phyloP scores from a whole-genome alignment of 2,113 vertebrate species.

The Melozone crissalis region DNA sequence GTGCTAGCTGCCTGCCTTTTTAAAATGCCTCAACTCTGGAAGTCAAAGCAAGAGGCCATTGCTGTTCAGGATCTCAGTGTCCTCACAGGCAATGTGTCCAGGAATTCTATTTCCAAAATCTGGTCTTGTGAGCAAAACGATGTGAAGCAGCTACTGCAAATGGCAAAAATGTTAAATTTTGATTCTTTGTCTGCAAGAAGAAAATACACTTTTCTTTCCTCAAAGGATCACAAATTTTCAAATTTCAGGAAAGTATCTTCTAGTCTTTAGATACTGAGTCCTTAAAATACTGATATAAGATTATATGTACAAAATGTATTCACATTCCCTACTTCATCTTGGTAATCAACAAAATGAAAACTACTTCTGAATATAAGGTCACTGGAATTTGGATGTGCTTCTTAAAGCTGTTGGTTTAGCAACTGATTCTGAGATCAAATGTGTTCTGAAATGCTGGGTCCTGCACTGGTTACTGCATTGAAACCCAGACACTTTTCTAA shows the following conservation, averaged over 20 bases:
- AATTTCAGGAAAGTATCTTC: not conserved
- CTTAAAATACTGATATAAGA: not conserved
- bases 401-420: not conserved
- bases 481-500: not conserved
- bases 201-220: not conserved
- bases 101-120: not conserved
- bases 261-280: not conserved
- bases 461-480: not conserved
- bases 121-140: not conserved
- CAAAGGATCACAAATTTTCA: not conserved
- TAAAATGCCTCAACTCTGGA: not conserved
- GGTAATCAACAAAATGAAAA: not conserved
- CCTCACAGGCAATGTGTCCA: not conserved
- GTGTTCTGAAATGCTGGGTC: not conserved
- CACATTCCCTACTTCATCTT: not conserved
- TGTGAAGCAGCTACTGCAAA: not conserved
- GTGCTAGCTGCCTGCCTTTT: not conserved
- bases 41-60: not conserved
- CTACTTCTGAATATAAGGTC: not conserved
- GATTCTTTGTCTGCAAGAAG: not conserved
- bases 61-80: not conserved
- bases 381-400: rapidly evolving
- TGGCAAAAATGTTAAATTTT: not conserved
- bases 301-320: not conserved
- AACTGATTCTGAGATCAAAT: not conserved